Evolutionary conservation across 2,797 vertebrate genomes (phyloP).

Genomic region (Hylomyscus alleni): DNA sequence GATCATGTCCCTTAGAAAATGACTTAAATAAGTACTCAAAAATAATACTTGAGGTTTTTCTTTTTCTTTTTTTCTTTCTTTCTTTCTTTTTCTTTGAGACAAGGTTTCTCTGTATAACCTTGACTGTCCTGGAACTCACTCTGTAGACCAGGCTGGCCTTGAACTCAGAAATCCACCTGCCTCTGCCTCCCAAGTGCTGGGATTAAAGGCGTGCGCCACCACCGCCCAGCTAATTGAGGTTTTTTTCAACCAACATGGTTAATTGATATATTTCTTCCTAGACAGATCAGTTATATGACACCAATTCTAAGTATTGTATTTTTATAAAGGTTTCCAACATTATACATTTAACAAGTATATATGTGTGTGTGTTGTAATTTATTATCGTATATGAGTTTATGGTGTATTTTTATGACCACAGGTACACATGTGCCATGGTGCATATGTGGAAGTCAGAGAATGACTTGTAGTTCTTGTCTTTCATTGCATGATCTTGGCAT

Average conservation of each 20-base stretch:
- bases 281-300: neutral
- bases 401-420: neutral
- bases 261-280: neutral
- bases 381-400: neutral
- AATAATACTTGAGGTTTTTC: neutral
- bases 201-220: no score
- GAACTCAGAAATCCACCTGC: no score
- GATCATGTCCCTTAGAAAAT: slow-evolving; percentile 25
- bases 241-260: neutral
- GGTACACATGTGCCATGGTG: neutral
- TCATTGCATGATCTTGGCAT: neutral
- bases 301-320: neutral
- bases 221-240: no score
- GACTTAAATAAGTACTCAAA: neutral
- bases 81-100: no score
- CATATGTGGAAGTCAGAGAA: neutral
- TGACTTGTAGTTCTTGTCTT: no score
- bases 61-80: neutral
- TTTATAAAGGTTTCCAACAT: neutral
- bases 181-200: no score
- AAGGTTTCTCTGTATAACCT: no score
- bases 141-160: no score
- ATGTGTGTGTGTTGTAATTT: neutral
- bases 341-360: neutral
- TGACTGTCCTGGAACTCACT: no score